Evolutionary conservation across 2,113 vertebrate species (phyloP), one percentile per base, ranked within the genome.

Genomic region (Alligator mississippiensis): DNA sequence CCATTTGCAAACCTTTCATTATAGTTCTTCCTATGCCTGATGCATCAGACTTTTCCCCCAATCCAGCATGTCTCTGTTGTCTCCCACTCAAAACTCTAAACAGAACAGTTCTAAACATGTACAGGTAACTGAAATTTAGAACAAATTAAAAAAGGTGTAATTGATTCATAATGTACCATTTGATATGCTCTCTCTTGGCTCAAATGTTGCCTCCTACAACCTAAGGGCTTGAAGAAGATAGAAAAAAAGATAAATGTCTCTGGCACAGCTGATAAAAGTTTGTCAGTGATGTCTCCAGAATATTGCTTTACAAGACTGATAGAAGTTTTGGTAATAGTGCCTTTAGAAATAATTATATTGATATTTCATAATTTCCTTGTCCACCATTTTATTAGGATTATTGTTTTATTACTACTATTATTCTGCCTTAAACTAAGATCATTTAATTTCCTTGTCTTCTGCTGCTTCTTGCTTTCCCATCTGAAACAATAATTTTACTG

Each of bases 321-420:
- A 78, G 61, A 95, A 90, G 77, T 90, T 94, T 94, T 93, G 66
- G 88, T 96, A 96, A 90, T 13, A 93, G 85, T 78, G 89, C 91
- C 77, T 81, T 95, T 93, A 92, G 89, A 94, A 94, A 91, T 92
- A 93, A 92, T 94, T 86, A 80, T 91, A 17, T 18, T 96, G 93
- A 92, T 94, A 79, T 58, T 19, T 80, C 38, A 80, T 47, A 54
- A 72, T 80, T 62, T 84, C 57, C 21, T 75, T 77, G 77, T 70
- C 77, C 61, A 80, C 83, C 74, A 64, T 80, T 92, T 88, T 90
- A 38, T 30, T 64, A 86, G 80, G 57, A 83, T 9, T 64, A 81
- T 86, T 95, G 47, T 47, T 47, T 60, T 60, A 18, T 18, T 60
- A 60, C 59, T 60, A 60, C 6, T 18, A 61, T 3, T 61, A 18